These are phyloP conservation scores for Cheiracanthium punctorium DNA, from an alignment of 2,888 invertebrate species.

Conservation along the genomic window DNA sequence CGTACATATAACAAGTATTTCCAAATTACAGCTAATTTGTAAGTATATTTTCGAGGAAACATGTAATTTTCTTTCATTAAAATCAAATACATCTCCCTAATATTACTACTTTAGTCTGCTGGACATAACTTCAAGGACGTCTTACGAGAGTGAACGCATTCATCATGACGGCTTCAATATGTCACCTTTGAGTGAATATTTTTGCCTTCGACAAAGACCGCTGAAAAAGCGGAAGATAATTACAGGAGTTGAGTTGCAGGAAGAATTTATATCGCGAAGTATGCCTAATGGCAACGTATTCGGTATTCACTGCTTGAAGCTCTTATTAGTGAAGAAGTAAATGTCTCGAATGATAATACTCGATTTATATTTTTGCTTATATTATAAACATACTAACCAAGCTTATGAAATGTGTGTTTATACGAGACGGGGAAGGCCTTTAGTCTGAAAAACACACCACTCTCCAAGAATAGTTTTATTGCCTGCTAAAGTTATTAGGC, in stretches of 20 bases:
- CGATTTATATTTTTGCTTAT: no score
- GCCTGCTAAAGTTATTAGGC: no score
- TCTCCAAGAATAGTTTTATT: no score
- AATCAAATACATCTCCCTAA: slow-evolving; percentile 23
- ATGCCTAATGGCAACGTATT: slow-evolving; percentile 42
- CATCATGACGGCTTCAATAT: slow-evolving; percentile 19
- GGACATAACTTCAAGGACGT: slow-evolving; percentile 3
- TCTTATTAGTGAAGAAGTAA: slow-evolving; percentile 5
- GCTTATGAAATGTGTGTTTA: no score
- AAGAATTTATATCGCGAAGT: slow-evolving; percentile 33
- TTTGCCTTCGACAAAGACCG: neutral
- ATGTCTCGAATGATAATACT: neutral
- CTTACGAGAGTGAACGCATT: slow-evolving; percentile 7
- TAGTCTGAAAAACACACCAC: no score
- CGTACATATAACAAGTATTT: neutral
- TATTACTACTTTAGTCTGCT: neutral
- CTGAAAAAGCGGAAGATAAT: slow-evolving; percentile 26
- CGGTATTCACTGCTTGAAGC: neutral
- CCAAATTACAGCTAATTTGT: slow-evolving; percentile 3
- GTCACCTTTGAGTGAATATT: neutral
- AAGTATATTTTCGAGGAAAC: slow-evolving; percentile 15
- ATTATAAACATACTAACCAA: no score
- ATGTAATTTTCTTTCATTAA: slow-evolving; percentile 24
- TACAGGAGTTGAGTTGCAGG: neutral
- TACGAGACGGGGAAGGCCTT: no score